phyloP scores from a whole-genome alignment of 2,888 invertebrate genomes.

The Amblyteles armatorius region DNA sequence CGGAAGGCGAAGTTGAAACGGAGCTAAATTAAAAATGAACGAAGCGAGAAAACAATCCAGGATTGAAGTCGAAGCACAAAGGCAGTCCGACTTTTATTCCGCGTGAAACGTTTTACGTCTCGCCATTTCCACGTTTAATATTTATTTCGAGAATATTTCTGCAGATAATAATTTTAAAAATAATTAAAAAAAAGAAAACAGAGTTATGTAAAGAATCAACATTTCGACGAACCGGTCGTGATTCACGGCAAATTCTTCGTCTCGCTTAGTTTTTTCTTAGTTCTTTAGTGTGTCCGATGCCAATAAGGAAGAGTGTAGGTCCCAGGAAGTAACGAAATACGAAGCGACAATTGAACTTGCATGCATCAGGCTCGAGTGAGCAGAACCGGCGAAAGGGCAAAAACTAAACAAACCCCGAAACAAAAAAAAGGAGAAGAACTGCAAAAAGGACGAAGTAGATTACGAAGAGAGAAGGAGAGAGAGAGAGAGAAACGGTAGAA shows the following conservation, averaged over 20 bases:
- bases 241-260: constrained; percentile 10
- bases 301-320: constrained; percentile 22
- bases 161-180: not conserved
- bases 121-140: not conserved
- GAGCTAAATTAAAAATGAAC: constrained; percentile 34
- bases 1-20: constrained; percentile 22
- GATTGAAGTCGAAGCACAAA: constrained; percentile 13
- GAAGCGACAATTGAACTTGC: constrained; percentile 48
- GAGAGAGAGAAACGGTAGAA: constrained; percentile 65
- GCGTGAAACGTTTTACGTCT: not conserved
- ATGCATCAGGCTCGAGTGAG: constrained; percentile 48
- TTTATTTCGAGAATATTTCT: constrained; percentile 28
- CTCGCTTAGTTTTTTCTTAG: constrained; percentile 11
- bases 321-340: constrained; percentile 20
- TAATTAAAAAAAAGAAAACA: not conserved
- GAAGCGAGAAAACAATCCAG: constrained; percentile 20
- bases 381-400: constrained; percentile 39
- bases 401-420: not conserved
- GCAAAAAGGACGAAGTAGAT: constrained; percentile 54
- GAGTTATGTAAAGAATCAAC: not conserved
- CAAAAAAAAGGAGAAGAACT: constrained; percentile 16
- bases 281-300: constrained; percentile 15
- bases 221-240: not conserved
- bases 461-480: constrained; percentile 49
- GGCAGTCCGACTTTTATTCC: not conserved